Percentiles rank a stretch among this genome's conserved stretches.
phyloP scores from a whole-genome alignment of 2,888 invertebrate species.

The Acanthosepion lycidas region DNA sequence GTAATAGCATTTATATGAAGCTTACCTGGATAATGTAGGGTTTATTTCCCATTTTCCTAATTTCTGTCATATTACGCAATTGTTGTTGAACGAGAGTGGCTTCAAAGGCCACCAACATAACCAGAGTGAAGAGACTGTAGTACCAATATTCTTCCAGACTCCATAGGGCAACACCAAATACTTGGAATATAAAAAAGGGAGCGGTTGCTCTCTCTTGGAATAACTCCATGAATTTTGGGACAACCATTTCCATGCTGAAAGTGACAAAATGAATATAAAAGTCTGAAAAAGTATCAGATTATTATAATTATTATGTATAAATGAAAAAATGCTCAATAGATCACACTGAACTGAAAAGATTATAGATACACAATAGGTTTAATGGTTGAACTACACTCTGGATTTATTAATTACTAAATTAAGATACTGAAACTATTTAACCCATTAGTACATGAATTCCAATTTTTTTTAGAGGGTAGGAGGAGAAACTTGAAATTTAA shows the following conservation, averaged over 20 bases:
- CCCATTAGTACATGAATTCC: no score
- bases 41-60: conserved; percentile 99
- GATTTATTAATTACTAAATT: no score
- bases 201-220: conserved; percentile 98
- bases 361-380: no score
- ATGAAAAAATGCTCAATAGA: no score
- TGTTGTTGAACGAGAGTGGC: conserved; percentile 99
- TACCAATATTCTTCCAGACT: conserved; percentile 99
- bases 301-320: no score
- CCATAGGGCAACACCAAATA: conserved; percentile 98
- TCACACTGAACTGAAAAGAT: no score
- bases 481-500: no score
- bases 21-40: conserved; percentile 87
- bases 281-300: background rate
- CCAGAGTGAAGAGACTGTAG: conserved; percentile 95
- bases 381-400: no score
- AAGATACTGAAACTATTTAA: no score
- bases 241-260: conserved; percentile 84
- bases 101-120: conserved; percentile 97
- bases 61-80: conserved; percentile 97
- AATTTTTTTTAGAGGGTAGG: no score
- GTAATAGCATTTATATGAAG: background rate
- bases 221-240: conserved; percentile 96
- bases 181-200: conserved; percentile 99
- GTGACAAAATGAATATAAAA: conserved; percentile 50